A percentile compares a stretch with the other conserved stretches of the same genome.
These are phyloP conservation scores for Andricus grossulariae DNA, from an alignment of 1,140 invertebrate genomes.

Conservation along the genomic window DNA sequence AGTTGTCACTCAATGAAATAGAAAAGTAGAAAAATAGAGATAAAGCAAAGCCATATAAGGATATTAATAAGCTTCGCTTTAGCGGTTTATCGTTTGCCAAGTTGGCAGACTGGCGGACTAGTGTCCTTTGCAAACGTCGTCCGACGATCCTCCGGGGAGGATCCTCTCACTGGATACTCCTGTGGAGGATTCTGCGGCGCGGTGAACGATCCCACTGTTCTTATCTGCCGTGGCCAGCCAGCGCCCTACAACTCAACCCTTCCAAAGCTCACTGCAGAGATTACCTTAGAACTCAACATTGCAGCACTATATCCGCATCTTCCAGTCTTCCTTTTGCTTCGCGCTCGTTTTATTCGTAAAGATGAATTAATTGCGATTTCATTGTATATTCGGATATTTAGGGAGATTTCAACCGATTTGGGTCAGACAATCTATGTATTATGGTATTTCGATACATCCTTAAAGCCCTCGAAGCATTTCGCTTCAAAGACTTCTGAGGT, in stretches of 20 bases:
- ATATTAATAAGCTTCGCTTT: slow-evolving; percentile 10
- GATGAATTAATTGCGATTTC: slow-evolving; percentile 16
- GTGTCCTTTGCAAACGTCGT: slow-evolving; percentile 43
- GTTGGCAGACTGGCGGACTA: slow-evolving; percentile 45
- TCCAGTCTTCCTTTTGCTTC: slow-evolving; percentile 41
- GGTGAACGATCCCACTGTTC: slow-evolving; percentile 59
- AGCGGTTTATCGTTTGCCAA: slow-evolving; percentile 46
- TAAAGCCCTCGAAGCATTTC: too few species aligned
- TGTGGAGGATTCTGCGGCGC: slow-evolving; percentile 67
- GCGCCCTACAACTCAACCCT: slow-evolving; percentile 73
- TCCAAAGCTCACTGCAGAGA: slow-evolving; percentile 63
- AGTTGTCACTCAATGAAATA: neutral
- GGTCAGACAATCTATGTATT: too few species aligned
- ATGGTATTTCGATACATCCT: too few species aligned
- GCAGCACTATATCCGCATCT: slow-evolving; percentile 33
- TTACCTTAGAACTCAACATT: slow-evolving; percentile 57
- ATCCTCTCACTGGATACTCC: slow-evolving; percentile 47
- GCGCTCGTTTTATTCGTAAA: slow-evolving; percentile 10
- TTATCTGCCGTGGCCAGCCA: slow-evolving; percentile 70
- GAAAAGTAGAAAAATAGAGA: too few species aligned
- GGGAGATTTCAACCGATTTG: neutral
- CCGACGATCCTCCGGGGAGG: slow-evolving; percentile 53
- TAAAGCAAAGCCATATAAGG: neutral
- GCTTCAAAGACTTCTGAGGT: too few species aligned
- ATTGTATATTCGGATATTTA: neutral